Base-by-base conservation (phyloP, 1,140 invertebrate genomes). In the Patella vulgata region DNA sequence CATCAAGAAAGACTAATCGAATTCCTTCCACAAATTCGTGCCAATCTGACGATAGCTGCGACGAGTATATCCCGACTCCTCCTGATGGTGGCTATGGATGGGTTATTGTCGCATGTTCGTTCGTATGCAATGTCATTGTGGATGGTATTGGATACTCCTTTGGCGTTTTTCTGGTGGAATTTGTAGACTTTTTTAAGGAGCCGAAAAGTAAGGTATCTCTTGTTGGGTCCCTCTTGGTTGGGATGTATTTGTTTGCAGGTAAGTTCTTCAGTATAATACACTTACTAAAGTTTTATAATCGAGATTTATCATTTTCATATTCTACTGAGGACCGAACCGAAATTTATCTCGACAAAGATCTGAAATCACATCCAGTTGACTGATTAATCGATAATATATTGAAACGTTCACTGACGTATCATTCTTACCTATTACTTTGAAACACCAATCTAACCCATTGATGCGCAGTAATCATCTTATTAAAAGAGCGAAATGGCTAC, bases 121-220 rank as follows among this genome's bases (percentile, higher is more conserved):
- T 97, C 74, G 88, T 95, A 84, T 91, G 94, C 51, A 96, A 96
- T 79, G 85, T 96, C 21, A 95, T 97, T 68, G 93, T 94, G 19
- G 95, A 98, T 81, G 95, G 95, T 28, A 90, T 97, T 11, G 93
- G 93, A 31, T 96, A 96, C 75, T 94, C 94, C 0, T 97, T 97
- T 82, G 96, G 95, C 0, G 85, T 97, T 0, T 87, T 97, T 12
- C 93, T 94, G 72, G 90, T 93, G 0, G 91, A 96, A 74, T 93
- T 97, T 76, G 84, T 94, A 12, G 86, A 90, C 4, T 91, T 94
- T 74, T 98, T 97, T 77, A 84, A 88, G 19, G 91, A 91, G 42
- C 87, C 87, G 0, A 93, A 93, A 70, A 90, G 91, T 28, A 94
- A 94, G 77, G 96, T 94, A 0, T 92, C 94, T 0, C 93, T 93